Evolutionary conservation across 1,140 invertebrate genomes (phyloP).

Genomic region (Zaprionus taronus): DNA sequence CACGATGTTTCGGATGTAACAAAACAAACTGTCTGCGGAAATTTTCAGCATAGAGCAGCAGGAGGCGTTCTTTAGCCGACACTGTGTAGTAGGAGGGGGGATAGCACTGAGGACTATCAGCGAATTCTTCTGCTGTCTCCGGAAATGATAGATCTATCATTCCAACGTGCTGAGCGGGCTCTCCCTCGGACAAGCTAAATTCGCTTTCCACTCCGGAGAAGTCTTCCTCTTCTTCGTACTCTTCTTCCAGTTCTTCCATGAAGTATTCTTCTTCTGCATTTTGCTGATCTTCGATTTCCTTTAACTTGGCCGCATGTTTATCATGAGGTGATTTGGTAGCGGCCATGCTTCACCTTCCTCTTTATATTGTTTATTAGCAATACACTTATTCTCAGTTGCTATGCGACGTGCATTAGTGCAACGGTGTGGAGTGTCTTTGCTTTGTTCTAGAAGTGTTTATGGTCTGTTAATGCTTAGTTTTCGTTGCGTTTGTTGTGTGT

Average conservation of each 20-base stretch:
- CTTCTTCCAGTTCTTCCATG: conserved; percentile 17
- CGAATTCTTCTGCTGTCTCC: conserved; percentile 62
- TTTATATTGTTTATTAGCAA: conserved; percentile 39
- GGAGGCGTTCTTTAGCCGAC: conserved; percentile 90
- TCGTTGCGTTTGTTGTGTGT: not conserved
- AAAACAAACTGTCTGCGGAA: conserved; percentile 91
- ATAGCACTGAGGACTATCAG: conserved; percentile 84
- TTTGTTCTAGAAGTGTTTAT: no score
- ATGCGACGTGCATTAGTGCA: conserved; percentile 36
- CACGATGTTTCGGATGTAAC: conserved; percentile 88
- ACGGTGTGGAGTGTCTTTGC: not conserved
- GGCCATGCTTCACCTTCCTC: no score
- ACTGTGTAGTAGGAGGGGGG: conserved; percentile 90
- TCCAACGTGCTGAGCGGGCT: conserved; percentile 55
- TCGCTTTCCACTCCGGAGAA: conserved; percentile 42
- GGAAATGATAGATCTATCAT: conserved; percentile 77
- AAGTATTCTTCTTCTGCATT: conserved; percentile 9
- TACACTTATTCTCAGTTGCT: conserved; percentile 44
- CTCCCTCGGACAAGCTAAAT: conserved; percentile 64
- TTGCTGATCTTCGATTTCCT: conserved; percentile 51
- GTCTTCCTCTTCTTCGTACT: conserved; percentile 47
- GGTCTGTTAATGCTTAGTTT: no score
- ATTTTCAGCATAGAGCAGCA: conserved; percentile 92
- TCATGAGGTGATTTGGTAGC: no score
- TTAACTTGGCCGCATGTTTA: conserved; percentile 50